Evolutionary conservation across 2,888 invertebrate genomes (phyloP).

Genomic region (Eupithecia centaureata): DNA sequence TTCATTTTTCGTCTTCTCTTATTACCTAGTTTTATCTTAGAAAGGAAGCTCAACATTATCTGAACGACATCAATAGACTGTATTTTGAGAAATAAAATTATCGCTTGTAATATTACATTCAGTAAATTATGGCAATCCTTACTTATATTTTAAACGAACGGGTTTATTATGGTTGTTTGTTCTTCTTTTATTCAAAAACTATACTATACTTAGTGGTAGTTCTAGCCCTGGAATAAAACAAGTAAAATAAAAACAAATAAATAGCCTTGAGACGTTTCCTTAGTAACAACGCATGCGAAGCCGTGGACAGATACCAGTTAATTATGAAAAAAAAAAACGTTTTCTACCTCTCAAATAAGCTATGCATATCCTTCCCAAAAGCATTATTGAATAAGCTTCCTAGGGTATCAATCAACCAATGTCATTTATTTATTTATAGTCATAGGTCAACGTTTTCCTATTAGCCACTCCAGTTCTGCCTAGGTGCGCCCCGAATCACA

Average conservation of each 20-base stretch:
- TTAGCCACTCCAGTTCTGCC: conserved; percentile 26
- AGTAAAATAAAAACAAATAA: too few species aligned
- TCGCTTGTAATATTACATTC: too few species aligned
- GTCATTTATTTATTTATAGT: too few species aligned
- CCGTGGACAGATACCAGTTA: too few species aligned
- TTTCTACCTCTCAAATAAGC: background rate
- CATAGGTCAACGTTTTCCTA: conserved; percentile 33
- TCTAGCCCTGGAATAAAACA: too few species aligned
- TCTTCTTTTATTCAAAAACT: too few species aligned
- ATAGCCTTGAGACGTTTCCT: too few species aligned
- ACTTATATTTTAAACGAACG: too few species aligned
- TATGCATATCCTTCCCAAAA: background rate
- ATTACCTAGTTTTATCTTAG: background rate
- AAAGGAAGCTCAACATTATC: background rate
- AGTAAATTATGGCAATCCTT: background rate
- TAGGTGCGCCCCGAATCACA: conserved; percentile 55
- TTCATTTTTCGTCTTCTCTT: background rate
- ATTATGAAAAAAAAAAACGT: background rate
- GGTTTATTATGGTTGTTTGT: too few species aligned
- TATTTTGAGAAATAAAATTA: background rate
- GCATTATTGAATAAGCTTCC: background rate
- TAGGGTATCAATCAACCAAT: background rate
- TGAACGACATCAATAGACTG: background rate
- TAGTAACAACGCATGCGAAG: too few species aligned
- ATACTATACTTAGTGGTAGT: too few species aligned